phyloP scores from a whole-genome alignment of 2,888 invertebrate species.

The Amblyteles armatorius region DNA sequence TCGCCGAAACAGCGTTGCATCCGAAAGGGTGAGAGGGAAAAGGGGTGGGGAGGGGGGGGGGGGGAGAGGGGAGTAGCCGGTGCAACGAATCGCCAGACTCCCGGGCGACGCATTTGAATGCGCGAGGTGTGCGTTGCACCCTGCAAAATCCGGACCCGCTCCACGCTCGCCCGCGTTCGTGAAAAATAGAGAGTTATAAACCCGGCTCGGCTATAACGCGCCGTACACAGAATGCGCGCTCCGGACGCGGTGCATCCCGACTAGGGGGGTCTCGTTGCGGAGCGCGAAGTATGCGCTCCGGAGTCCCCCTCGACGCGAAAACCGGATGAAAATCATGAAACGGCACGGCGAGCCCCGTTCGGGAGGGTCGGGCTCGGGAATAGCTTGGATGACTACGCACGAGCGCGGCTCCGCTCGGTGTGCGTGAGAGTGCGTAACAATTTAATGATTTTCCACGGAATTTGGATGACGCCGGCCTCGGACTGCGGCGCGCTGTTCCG shows the following conservation, averaged over 20 bases:
- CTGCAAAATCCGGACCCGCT: conserved; percentile 6
- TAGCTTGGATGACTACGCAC: conserved; percentile 54
- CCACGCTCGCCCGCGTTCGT: neutral
- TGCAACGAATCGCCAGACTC: conserved; percentile 33
- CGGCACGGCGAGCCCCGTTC: conserved; percentile 1
- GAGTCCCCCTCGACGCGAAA: conserved; percentile 52
- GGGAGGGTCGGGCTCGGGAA: neutral
- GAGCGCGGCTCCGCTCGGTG: conserved; percentile 63
- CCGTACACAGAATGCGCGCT: conserved; percentile 20
- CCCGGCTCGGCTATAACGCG: conserved; percentile 22
- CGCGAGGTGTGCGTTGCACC: conserved; percentile 15
- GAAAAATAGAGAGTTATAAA: conserved; percentile 63
- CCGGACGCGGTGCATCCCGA: conserved; percentile 31
- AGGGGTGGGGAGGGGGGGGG: neutral
- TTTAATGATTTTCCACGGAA: conserved; percentile 84
- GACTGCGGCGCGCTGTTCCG: conserved; percentile 10
- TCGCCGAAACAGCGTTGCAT: conserved; percentile 12
- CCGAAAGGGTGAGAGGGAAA: neutral
- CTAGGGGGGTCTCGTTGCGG: conserved; percentile 5
- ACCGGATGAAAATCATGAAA: conserved; percentile 65
- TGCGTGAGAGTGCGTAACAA: conserved; percentile 80
- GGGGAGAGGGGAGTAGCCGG: neutral
- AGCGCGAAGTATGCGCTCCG: conserved; percentile 40
- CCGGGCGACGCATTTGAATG: conserved; percentile 4
- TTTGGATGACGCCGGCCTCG: conserved; percentile 81